Evolutionary conservation across 1,140 invertebrate species (phyloP).

Genomic region (Aporrectodea caliginosa): DNA sequence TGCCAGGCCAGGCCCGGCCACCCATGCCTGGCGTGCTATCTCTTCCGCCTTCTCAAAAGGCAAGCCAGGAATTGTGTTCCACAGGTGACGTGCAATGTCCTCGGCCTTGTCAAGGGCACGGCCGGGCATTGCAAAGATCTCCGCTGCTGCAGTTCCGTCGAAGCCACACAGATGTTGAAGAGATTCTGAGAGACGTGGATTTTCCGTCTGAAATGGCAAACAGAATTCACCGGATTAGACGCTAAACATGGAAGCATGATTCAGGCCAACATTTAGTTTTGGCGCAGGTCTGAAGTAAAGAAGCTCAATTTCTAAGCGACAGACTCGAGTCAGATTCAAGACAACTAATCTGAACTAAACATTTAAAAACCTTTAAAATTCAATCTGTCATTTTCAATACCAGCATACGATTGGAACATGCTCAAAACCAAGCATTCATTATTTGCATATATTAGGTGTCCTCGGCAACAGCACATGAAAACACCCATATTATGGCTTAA

Average conservation of each 20-base stretch:
- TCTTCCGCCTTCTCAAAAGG: slow-evolving; percentile 82
- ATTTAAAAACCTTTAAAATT: neutral
- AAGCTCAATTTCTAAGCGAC: too few species aligned
- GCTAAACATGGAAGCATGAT: too few species aligned
- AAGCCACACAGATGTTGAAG: slow-evolving; percentile 24
- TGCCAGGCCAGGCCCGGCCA: slow-evolving; percentile 56
- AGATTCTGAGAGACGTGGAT: slow-evolving; percentile 2
- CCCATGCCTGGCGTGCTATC: slow-evolving; percentile 87
- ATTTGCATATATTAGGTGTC: too few species aligned
- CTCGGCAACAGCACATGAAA: too few species aligned
- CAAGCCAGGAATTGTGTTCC: slow-evolving; percentile 16
- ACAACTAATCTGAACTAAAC: neutral
- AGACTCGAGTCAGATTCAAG: neutral
- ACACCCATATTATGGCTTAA: too few species aligned
- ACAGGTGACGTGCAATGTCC: slow-evolving; percentile 26
- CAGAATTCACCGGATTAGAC: neutral
- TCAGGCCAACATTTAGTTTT: too few species aligned
- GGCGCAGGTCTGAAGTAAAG: too few species aligned
- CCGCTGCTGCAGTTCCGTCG: slow-evolving; percentile 6
- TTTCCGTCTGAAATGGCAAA: neutral
- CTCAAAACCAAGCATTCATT: too few species aligned
- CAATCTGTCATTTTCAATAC: neutral
- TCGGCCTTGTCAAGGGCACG: slow-evolving; percentile 29
- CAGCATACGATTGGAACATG: too few species aligned
- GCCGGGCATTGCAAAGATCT: slow-evolving; percentile 28